Conservation (phyloP, 2,797 vertebrate genomes). For the Knipowitschia caucasica region DNA sequence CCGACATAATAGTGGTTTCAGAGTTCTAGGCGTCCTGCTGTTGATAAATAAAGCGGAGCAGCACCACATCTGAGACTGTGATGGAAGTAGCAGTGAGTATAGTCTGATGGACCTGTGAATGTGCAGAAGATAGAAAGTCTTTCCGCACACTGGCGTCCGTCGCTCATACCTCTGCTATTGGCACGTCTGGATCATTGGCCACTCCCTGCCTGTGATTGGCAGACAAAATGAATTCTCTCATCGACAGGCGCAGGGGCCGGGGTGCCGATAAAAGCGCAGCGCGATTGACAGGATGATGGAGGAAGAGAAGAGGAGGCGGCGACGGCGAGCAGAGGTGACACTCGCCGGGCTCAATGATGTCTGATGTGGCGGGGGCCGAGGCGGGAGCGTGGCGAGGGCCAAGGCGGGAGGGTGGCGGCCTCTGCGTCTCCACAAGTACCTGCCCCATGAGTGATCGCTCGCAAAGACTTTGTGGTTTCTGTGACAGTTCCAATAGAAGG, state of each 20-base stretch:
- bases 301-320: constrained; percentile 42
- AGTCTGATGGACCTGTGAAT: not conserved
- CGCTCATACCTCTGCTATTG: constrained; percentile 70
- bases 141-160: constrained; percentile 53
- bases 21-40: too few relatives aligned
- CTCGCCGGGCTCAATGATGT: constrained; percentile 39
- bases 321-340: constrained; percentile 48
- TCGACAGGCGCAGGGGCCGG: constrained; percentile 63
- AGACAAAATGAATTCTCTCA: constrained; percentile 73
- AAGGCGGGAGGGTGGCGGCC: constrained; percentile 3
- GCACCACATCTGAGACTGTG: not conserved
- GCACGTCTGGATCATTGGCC: constrained; percentile 63
- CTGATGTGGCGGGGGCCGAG: constrained; percentile 15
- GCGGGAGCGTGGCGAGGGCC: constrained; percentile 6
- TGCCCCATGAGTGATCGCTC: not conserved
- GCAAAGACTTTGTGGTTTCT: too few relatives aligned
- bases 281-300: constrained; percentile 69
- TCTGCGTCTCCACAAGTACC: not conserved
- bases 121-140: constrained; percentile 15
- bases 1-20: too few relatives aligned
- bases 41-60: too few relatives aligned
- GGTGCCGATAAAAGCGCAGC: constrained; percentile 61
- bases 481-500: too few relatives aligned
- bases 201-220: constrained; percentile 67
- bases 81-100: not conserved